Percentiles rank a stretch among this genome's conserved stretches.
Conservation (phyloP, 2,888 invertebrate genomes). For the Campoletis raptor region DNA sequence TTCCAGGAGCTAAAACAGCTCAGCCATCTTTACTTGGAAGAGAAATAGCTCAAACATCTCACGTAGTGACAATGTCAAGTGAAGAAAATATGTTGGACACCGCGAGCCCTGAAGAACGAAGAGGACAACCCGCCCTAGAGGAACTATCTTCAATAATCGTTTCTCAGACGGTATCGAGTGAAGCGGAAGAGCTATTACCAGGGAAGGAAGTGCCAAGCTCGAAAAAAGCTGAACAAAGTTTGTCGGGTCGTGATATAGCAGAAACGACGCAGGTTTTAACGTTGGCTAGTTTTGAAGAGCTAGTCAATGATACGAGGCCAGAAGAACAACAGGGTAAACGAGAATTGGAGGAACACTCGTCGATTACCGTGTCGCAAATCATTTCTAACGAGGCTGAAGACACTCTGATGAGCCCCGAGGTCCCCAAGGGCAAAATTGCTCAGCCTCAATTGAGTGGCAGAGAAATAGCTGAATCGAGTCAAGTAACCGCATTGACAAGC, state of each 20-base stretch:
- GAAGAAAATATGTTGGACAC: constrained; percentile 76
- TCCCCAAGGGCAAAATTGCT: constrained; percentile 81
- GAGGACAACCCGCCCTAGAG: constrained; percentile 76
- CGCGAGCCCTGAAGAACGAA: constrained; percentile 75
- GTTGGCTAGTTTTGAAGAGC: constrained; percentile 68
- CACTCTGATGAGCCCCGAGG: constrained; percentile 65
- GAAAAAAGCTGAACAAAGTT: constrained; percentile 71
- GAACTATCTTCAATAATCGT: constrained; percentile 74
- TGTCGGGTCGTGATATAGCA: constrained; percentile 81
- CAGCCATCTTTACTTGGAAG: constrained; percentile 77
- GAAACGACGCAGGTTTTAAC: constrained; percentile 77
- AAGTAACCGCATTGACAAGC: constrained; percentile 76
- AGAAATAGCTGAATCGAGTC: constrained; percentile 78
- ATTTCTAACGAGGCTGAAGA: constrained; percentile 71
- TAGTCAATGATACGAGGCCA: constrained; percentile 52
- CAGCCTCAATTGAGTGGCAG: constrained; percentile 78
- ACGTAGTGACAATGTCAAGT: constrained; percentile 78
- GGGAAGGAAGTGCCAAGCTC: constrained; percentile 74
- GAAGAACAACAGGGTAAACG: constrained; percentile 69
- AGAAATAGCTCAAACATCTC: constrained; percentile 83
- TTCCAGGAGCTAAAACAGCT: constrained; percentile 74
- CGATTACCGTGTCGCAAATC: constrained; percentile 73
- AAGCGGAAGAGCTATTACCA: constrained; percentile 72
- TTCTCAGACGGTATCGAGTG: constrained; percentile 75
- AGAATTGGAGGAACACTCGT: constrained; percentile 73